Evolutionary conservation across 2,888 invertebrate genomes (phyloP), one percentile per base, ranked within the genome.

Genomic region (Psylliodes chrysocephalus): DNA sequence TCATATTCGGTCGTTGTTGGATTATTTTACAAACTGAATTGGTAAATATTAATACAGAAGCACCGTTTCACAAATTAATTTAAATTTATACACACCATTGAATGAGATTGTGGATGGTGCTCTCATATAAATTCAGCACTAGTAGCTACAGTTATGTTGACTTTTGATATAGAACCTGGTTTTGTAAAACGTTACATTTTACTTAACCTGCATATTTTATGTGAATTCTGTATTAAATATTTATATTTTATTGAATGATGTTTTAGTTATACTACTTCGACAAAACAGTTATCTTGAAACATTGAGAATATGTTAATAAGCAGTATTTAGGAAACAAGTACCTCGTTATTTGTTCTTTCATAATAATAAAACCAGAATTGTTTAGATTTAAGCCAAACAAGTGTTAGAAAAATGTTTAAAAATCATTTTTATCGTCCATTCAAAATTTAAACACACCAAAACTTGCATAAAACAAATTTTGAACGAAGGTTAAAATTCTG

Each of bases 81-180:
- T 40, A 60, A 60, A 60, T 60, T 60, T 60, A 46, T 60, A 60
- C 60, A 53, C 30, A 44, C 44, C 33, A 52, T 53, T 15, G 42
- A 22, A 40, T 28, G 54, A 42, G 54, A 42, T 55, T 42, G 42
- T 19, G 53, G 25, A 46, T 46, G 46, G 22, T 46, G 18, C 30
- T 30, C 60, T 33, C 33, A 52, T 60, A 18, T 60, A 25, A 60
- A 60, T 60, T 52, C 53, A 60, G 42, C 15, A 33, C 8, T 18
- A 19, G 60, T 46, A 52, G 44, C 52, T 60, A 60, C 53, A 35
- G 60, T 53, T 46, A 53, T 53, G 46, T 53, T 35, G 53, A 35
- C 53, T 56, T 47, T 46, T 46, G 46, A 46, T 46, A 14, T 22
- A 46, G 22, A 25, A 22, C 22, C 12, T 46, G 2, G 46, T 46